A percentile compares a stretch with the other conserved stretches of the same genome.
Evolutionary conservation across 1,140 invertebrate genomes (phyloP).

Genomic region (Pemphigus obesinymphae): DNA sequence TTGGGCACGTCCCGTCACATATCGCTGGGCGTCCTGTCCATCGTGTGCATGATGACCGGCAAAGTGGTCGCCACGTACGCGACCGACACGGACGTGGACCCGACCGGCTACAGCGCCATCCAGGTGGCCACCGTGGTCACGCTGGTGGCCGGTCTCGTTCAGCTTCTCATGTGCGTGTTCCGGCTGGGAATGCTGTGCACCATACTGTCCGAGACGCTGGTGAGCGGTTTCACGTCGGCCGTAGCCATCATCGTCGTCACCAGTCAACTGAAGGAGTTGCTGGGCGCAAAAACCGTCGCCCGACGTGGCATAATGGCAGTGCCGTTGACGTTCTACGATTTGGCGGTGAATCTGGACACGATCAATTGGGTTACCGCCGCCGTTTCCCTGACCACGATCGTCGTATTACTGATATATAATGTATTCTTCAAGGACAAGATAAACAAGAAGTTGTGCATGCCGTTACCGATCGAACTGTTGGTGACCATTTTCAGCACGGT

Average conservation of each 20-base stretch:
- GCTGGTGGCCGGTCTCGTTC: constrained; percentile 61
- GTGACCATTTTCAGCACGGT: constrained; percentile 71
- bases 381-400: neutral
- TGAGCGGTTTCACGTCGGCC: constrained; percentile 86
- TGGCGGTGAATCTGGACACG: neutral
- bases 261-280: constrained; percentile 81
- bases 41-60: constrained; percentile 81
- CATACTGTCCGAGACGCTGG: constrained; percentile 80
- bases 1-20: constrained; percentile 74
- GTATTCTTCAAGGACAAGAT: constrained; percentile 50
- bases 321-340: constrained; percentile 49
- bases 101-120: constrained; percentile 52
- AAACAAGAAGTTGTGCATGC: constrained; percentile 58
- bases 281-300: constrained; percentile 65
- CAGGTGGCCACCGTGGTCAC: constrained; percentile 65
- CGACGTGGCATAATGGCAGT: constrained; percentile 66
- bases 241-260: constrained; percentile 85
- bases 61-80: constrained; percentile 59
- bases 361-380: neutral
- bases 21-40: constrained; percentile 80
- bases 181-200: constrained; percentile 76
- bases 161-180: constrained; percentile 76
- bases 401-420: neutral
- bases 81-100: constrained; percentile 56
- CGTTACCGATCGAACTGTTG: constrained; percentile 72